Percentiles rank a stretch among this genome's conserved stretches.
Conservation (phyloP, 1,140 invertebrate species). For the Lutraria rhynchaena region DNA sequence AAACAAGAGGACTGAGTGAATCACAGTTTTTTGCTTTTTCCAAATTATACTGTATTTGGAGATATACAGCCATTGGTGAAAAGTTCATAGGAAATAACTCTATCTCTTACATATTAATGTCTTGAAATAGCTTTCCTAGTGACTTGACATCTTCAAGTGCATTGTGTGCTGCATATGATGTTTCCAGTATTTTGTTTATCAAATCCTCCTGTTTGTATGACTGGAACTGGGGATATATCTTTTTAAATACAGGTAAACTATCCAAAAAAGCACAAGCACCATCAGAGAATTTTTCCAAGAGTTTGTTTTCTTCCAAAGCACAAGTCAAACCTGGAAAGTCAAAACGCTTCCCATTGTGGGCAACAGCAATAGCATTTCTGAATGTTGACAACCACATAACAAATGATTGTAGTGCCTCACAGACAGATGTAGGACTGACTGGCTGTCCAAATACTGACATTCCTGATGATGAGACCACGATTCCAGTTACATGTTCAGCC, state of each 20-base stretch:
- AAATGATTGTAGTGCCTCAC: neutral
- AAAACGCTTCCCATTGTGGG: conserved; percentile 14
- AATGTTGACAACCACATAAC: neutral
- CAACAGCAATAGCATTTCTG: neutral
- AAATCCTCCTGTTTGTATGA: neutral
- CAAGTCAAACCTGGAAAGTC: neutral
- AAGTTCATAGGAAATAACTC: no score
- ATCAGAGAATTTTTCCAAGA: neutral
- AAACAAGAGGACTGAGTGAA: neutral
- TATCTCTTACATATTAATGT: neutral
- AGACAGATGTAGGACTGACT: neutral
- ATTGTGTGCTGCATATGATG: neutral
- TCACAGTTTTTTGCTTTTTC: neutral
- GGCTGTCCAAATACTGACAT: neutral
- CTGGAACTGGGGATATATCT: neutral
- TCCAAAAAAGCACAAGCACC: neutral
- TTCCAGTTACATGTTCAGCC: neutral
- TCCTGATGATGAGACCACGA: neutral
- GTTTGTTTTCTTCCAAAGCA: neutral
- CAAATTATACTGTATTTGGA: no score
- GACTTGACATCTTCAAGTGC: neutral
- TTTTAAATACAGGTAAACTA: neutral
- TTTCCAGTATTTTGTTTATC: neutral
- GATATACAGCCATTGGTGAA: no score
- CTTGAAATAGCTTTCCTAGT: neutral